Conservation (phyloP, 2,888 invertebrate species). For the Neelides folsomi region DNA sequence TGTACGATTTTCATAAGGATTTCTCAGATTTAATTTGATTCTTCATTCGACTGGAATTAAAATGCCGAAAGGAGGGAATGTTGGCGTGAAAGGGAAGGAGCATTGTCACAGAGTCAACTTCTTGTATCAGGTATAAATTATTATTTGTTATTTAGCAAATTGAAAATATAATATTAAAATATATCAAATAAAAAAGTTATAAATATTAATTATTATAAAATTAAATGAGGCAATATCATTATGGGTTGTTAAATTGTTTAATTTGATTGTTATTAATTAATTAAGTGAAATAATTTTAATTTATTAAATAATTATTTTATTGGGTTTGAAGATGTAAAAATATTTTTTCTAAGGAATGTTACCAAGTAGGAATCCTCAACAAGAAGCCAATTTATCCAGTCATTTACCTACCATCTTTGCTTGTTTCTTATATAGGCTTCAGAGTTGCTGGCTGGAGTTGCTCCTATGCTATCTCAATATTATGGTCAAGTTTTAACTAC, state of each 20-base stretch:
- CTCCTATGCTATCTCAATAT: slow-evolving; percentile 15
- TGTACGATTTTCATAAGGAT: no score
- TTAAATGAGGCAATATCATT: not conserved
- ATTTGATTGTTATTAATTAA: not conserved
- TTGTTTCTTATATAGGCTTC: slow-evolving; percentile 10
- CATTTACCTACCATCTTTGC: no score
- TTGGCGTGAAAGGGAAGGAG: slow-evolving; percentile 12
- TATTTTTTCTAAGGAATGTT: no score
- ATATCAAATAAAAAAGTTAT: no score
- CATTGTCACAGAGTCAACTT: slow-evolving; percentile 21
- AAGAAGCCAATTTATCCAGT: no score
- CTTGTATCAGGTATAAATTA: slow-evolving; percentile 23
- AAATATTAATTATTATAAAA: not conserved
- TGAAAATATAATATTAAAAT: not conserved
- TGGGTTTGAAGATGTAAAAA: no score
- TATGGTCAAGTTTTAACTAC: slow-evolving; percentile 23
- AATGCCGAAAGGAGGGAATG: not conserved
- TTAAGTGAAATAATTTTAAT: no score
- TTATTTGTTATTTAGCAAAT: no score
- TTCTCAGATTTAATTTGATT: no score
- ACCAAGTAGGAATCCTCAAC: no score
- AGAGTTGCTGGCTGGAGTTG: slow-evolving; percentile 7
- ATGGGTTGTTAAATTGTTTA: not conserved
- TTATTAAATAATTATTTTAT: no score
- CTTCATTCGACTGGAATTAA: no score